These are phyloP conservation scores for Aphelocoma coerulescens DNA, from an alignment of 2,113 vertebrate genomes.

Conservation along the genomic window DNA sequence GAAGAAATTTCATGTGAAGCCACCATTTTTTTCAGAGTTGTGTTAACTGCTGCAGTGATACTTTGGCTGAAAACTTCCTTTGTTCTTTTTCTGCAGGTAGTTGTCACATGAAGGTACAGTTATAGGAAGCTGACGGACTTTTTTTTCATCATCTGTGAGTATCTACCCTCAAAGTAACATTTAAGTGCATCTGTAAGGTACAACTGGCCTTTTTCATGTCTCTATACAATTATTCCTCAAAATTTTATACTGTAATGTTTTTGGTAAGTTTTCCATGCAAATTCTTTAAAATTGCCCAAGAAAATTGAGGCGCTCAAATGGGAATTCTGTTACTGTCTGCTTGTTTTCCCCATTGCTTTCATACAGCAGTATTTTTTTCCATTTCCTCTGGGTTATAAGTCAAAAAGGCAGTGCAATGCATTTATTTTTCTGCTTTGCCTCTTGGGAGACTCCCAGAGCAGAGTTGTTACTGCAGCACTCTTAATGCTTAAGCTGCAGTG, in stretches of 20 bases:
- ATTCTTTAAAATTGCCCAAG: neutral
- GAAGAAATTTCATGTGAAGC: neutral
- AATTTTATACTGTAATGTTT: neutral
- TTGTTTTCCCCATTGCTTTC: neutral
- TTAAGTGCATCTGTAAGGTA: neutral
- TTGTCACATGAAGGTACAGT: neutral
- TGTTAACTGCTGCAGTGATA: neutral
- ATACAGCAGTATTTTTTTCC: neutral
- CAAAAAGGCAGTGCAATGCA: neutral
- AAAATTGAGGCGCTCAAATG: neutral
- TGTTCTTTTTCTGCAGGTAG: conserved; percentile 19
- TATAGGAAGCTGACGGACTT: neutral
- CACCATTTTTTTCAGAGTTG: neutral
- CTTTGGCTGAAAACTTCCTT: neutral
- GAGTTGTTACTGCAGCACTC: neutral
- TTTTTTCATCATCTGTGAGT: conserved; percentile 31
- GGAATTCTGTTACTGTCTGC: neutral
- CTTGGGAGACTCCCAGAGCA: neutral
- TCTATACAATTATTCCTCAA: neutral
- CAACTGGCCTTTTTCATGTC: neutral
- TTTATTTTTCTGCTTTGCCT: conserved; percentile 1
- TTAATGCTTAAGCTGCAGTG: neutral
- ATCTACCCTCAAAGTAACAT: neutral
- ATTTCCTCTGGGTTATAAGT: neutral
- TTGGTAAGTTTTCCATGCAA: neutral